These are phyloP conservation scores for Trissoscelio sp. DNA, from an alignment of 2,888 invertebrate species.

Conservation along the genomic window DNA sequence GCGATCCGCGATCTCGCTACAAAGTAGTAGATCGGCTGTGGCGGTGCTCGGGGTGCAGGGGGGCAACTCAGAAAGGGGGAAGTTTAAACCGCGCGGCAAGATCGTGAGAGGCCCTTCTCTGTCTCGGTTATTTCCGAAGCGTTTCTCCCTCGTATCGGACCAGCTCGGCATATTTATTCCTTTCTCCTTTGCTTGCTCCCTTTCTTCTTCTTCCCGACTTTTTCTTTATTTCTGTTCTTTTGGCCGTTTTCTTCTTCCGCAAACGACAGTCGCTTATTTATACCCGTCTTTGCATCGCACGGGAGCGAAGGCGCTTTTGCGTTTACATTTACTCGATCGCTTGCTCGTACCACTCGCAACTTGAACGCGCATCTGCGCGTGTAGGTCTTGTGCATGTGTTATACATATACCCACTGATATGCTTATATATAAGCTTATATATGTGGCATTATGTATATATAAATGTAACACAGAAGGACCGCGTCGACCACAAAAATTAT, in stretches of 20 bases:
- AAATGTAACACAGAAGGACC: slow-evolving; percentile 64
- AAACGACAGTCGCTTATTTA: slow-evolving; percentile 84
- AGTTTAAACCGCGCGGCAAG: slow-evolving; percentile 55
- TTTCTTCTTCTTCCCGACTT: slow-evolving; percentile 75
- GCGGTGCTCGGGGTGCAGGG: slow-evolving; percentile 21
- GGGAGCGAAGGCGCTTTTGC: slow-evolving; percentile 80
- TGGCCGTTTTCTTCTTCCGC: slow-evolving; percentile 83
- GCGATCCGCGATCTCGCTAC: slow-evolving; percentile 76
- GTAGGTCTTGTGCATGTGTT: slow-evolving; percentile 32
- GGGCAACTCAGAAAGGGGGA: slow-evolving; percentile 68
- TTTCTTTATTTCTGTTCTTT: slow-evolving; percentile 81
- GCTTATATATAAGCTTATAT: slow-evolving; percentile 48
- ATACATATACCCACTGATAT: slow-evolving; percentile 44
- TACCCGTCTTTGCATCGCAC: slow-evolving; percentile 83
- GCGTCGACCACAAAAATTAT: slow-evolving; percentile 58
- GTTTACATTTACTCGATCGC: slow-evolving; percentile 75
- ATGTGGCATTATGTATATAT: slow-evolving; percentile 60
- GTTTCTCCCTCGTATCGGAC: slow-evolving; percentile 65
- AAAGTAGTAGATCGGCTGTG: slow-evolving; percentile 74
- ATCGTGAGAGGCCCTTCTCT: slow-evolving; percentile 66
- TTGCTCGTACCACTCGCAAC: slow-evolving; percentile 61
- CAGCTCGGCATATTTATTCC: slow-evolving; percentile 80
- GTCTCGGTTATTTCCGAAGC: slow-evolving; percentile 66
- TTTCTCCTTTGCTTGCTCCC: slow-evolving; percentile 80
- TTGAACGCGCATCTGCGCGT: slow-evolving; percentile 44